Base-by-base conservation (phyloP, 2,888 invertebrate species). In the Ctenicera cuprea region DNA sequence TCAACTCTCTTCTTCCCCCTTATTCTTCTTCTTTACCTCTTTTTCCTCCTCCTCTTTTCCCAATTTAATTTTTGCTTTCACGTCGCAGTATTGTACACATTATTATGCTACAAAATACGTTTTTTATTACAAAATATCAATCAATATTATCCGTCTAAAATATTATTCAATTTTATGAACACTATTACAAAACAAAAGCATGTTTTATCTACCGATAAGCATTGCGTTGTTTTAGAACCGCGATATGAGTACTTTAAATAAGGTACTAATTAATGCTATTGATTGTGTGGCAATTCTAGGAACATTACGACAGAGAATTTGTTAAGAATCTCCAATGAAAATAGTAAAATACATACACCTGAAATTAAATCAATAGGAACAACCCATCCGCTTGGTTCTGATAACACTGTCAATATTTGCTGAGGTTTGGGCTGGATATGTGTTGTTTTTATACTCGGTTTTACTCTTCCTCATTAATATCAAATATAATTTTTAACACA, bases 281-380 rank as follows among this genome's bases (percentile, higher is more conserved):
- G 62, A 69, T 57, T 18, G 11, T 67, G 70, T 41, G 69, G 71
- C 54, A 73, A 71, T 67, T 69, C 71, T 67, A 57, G 59, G 71
- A 76, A 73, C 16, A 67, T 76, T 73, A 64, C 67, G 57, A 76
- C 69, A 59, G 59, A 59, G 22, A 57, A 5, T 45, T 67, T 69
- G 66, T 65, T 62, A 71, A 74, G 74, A 71, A 74, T 76, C 69
- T 72, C 68, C 61, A 76, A 76, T 76, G 74, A 76, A 76, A 73
- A 73, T 26, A 26, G 26, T 26, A 26, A 26, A 26, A 26, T 26
- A 26, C 26, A 2, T 26, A 26, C 26, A 26, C 26, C 74, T 76
- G 69, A 76, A 76, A 76, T 76, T 76, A 76, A 76, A 76, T 76
- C 76, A 76, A 76, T 76, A 76, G 9, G n/a, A 30, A 63, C 62